Conservation (phyloP, 2,797 vertebrate species). For the Chromis chromis region DNA sequence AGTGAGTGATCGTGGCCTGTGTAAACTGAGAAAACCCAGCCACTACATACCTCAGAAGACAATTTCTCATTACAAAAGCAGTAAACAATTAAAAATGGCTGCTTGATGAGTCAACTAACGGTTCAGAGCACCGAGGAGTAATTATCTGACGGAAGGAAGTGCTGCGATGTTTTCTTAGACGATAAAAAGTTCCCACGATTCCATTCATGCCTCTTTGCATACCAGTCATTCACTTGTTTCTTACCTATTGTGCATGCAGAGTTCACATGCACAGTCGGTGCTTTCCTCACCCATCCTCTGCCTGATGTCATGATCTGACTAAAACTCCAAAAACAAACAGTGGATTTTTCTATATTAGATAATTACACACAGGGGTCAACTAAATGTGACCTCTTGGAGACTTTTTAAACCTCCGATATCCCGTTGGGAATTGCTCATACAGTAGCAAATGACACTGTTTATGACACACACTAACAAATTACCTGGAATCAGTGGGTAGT, state of each 20-base stretch:
- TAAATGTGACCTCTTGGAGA: background rate
- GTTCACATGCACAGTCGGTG: constrained; percentile 46
- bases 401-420: background rate
- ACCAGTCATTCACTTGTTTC: constrained; percentile 68
- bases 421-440: constrained; percentile 6
- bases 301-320: constrained; percentile 19
- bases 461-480: constrained; percentile 30
- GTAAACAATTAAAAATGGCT: constrained; percentile 9
- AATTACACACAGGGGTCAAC: background rate
- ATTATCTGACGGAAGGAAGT: constrained; percentile 43
- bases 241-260: constrained; percentile 60
- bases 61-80: background rate
- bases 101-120: constrained; percentile 69
- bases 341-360: background rate
- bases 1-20: background rate
- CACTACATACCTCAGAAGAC: background rate
- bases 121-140: constrained; percentile 39
- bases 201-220: constrained; percentile 76
- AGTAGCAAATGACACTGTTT: constrained; percentile 15
- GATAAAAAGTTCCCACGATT: constrained; percentile 74
- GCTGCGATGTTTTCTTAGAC: constrained; percentile 3
- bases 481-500: constrained; percentile 26
- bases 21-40: background rate
- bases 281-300: constrained; percentile 35
- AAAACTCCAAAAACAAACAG: background rate